Percentiles rank a stretch among this genome's conserved stretches.
phyloP scores from a whole-genome alignment of 2,113 vertebrate genomes.

The Sylvia atricapilla region DNA sequence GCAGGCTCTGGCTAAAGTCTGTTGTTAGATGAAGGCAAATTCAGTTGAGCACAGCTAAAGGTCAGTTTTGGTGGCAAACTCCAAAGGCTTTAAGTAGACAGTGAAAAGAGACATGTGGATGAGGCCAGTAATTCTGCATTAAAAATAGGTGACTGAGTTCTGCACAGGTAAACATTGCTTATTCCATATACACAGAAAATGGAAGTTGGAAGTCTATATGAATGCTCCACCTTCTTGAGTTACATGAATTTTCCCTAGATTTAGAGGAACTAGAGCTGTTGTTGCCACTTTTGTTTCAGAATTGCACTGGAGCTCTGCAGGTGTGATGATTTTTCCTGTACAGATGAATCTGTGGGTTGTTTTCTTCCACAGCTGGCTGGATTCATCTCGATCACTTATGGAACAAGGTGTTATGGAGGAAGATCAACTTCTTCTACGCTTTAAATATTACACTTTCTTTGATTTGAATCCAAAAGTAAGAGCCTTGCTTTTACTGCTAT shows the following conservation, averaged over 20 bases:
- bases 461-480: conserved; percentile 98
- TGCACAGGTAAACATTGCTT: background rate
- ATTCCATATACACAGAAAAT: background rate
- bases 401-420: conserved; percentile 90
- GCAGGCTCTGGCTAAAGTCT: background rate
- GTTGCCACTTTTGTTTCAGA: background rate
- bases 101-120: background rate
- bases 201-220: background rate
- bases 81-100: background rate
- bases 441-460: conserved; percentile 98
- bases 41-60: background rate
- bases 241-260: background rate
- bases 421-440: conserved; percentile 88
- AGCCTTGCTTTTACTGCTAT: background rate
- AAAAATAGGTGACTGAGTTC: background rate
- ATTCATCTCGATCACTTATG: conserved; percentile 95
- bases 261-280: background rate
- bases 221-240: background rate
- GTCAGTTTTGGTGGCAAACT: background rate
- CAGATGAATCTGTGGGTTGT: conserved; percentile 3
- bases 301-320: background rate
- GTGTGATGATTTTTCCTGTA: background rate
- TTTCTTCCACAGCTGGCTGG: conserved; percentile 85
- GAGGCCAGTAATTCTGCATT: background rate
- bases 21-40: background rate